phyloP scores from a whole-genome alignment of 2,888 invertebrate genomes.

The Ectemnius continuus region DNA sequence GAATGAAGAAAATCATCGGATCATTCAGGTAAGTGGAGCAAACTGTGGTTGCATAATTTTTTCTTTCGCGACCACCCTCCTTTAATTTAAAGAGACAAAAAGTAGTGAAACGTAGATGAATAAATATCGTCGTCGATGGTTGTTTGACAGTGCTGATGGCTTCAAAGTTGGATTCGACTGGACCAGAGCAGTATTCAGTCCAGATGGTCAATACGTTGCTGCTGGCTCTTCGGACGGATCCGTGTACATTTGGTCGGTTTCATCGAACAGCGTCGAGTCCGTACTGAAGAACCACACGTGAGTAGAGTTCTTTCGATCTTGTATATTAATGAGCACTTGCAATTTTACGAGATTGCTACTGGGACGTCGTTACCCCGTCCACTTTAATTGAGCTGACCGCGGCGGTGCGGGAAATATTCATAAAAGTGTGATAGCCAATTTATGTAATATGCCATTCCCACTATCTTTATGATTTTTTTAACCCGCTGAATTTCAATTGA shows the following conservation, averaged over 20 bases:
- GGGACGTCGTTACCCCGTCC: not conserved
- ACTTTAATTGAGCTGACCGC: conserved; percentile 8
- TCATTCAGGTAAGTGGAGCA: conserved; percentile 88
- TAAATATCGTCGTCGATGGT: not conserved
- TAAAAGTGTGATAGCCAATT: conserved; percentile 16
- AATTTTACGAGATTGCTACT: not conserved
- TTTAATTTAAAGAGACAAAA: not conserved
- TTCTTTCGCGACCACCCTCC: not conserved
- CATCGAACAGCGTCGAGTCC: conserved; percentile 86
- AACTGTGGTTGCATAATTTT: not conserved
- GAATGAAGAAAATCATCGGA: conserved; percentile 94
- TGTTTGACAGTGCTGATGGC: conserved; percentile 88
- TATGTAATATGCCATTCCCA: conserved; percentile 12
- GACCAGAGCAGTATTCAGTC: conserved; percentile 94
- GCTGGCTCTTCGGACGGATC: conserved; percentile 96
- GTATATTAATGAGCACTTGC: not conserved
- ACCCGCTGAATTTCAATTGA: conserved; percentile 43
- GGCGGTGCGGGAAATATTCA: not conserved
- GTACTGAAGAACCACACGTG: conserved; percentile 90
- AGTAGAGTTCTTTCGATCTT: conserved; percentile 77
- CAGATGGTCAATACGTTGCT: conserved; percentile 91
- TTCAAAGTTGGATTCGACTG: conserved; percentile 98
- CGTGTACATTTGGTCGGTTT: conserved; percentile 94
- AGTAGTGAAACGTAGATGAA: not conserved
- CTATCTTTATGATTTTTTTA: conserved; percentile 9